Percentiles rank a stretch among this genome's conserved stretches.
These are phyloP conservation scores for Mastomys coucha DNA, from an alignment of 2,113 vertebrate species.

Conservation along the genomic window DNA sequence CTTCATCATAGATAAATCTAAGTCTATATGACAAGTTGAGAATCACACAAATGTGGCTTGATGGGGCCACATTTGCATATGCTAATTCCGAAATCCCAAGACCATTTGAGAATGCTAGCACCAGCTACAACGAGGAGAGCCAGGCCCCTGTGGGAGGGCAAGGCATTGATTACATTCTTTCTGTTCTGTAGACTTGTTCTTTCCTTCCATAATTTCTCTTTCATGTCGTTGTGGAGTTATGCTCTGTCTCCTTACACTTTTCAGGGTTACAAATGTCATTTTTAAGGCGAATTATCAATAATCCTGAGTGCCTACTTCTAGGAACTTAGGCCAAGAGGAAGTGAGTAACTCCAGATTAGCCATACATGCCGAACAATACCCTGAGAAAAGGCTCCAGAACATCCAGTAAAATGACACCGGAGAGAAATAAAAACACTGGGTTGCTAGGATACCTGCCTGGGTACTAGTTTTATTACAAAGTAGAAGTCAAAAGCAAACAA, in stretches of 20 bases:
- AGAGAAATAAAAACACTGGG: constrained; percentile 42
- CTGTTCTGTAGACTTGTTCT: background rate
- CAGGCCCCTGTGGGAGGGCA: background rate
- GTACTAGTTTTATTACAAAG: constrained; percentile 70
- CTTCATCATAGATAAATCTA: background rate
- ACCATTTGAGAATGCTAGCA: background rate
- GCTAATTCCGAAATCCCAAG: background rate
- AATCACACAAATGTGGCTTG: background rate
- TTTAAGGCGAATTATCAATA: constrained; percentile 66
- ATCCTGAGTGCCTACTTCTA: constrained; percentile 77
- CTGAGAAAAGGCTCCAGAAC: constrained; percentile 71
- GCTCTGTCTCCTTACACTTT: constrained; percentile 19
- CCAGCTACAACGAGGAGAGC: background rate
- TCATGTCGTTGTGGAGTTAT: constrained; percentile 45
- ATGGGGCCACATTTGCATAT: accelerated
- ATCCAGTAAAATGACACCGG: constrained; percentile 68
- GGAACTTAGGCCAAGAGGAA: constrained; percentile 70
- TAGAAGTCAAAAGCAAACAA: constrained; percentile 76
- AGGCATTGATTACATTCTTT: background rate
- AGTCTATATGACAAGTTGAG: background rate
- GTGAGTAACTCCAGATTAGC: constrained; percentile 67
- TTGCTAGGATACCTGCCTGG: constrained; percentile 69
- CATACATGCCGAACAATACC: constrained; percentile 74
- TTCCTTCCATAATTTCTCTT: background rate
- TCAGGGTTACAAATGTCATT: background rate